phyloP scores from a whole-genome alignment of 2,888 invertebrate species.

The Lumbricus terrestris region DNA sequence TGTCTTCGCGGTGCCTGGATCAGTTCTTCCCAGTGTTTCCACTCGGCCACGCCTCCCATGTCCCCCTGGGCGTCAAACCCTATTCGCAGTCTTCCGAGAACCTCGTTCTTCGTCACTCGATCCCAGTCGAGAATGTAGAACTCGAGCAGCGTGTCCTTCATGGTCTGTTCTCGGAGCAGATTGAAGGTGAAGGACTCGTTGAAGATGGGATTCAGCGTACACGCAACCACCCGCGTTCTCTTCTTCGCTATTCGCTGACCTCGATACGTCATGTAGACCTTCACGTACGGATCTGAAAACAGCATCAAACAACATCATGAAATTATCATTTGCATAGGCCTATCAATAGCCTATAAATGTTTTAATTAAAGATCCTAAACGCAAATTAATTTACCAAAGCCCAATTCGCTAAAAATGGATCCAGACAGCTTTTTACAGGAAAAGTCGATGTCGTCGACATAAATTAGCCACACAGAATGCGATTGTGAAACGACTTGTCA shows the following conservation, averaged over 20 bases:
- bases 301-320: background rate
- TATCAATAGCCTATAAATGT: too few species aligned
- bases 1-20: background rate
- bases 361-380: too few species aligned
- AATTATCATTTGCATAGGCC: too few species aligned
- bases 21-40: slow-evolving; percentile 3
- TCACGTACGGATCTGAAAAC: slow-evolving; percentile 83
- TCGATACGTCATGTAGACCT: slow-evolving; percentile 93
- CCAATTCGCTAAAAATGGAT: too few species aligned
- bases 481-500: background rate
- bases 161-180: slow-evolving; percentile 61
- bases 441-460: too few species aligned
- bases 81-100: slow-evolving; percentile 70
- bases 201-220: slow-evolving; percentile 95
- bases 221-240: slow-evolving; percentile 97
- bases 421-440: too few species aligned
- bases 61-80: background rate
- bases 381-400: too few species aligned
- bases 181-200: slow-evolving; percentile 98
- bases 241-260: slow-evolving; percentile 96
- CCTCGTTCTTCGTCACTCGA: slow-evolving; percentile 96
- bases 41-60: background rate
- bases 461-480: background rate
- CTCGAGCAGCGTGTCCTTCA: slow-evolving; percentile 64
- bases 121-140: slow-evolving; percentile 93